A percentile compares a stretch with the other conserved stretches of the same genome.
Evolutionary conservation across 2,113 vertebrate genomes (phyloP).

Genomic region (Catharus bicknelli): DNA sequence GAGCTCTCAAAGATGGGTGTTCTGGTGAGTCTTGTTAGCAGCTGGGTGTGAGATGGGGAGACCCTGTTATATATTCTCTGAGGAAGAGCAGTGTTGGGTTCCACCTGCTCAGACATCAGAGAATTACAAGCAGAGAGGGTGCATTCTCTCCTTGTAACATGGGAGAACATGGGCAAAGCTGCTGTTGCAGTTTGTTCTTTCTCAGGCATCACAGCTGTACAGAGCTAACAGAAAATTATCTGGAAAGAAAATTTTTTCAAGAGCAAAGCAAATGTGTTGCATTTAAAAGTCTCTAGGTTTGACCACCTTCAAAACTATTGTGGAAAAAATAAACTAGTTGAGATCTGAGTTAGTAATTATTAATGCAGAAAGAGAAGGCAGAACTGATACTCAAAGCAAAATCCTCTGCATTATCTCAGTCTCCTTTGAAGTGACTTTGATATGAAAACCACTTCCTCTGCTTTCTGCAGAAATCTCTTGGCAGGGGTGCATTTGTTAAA

Average conservation of each 20-base stretch:
- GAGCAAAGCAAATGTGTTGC: neutral
- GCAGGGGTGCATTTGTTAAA: neutral
- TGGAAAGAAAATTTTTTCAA: neutral
- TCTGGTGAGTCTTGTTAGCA: neutral
- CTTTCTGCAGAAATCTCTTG: neutral
- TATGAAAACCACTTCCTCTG: neutral
- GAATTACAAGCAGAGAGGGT: neutral
- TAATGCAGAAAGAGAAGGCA: neutral
- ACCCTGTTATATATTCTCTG: neutral
- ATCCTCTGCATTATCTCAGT: neutral
- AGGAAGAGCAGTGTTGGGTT: neutral
- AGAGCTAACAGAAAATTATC: neutral
- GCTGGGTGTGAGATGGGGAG: neutral
- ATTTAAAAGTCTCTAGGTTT: neutral
- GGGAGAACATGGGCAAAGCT: neutral
- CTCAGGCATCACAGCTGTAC: neutral
- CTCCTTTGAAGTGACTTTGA: constrained; percentile 1
- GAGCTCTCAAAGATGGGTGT: neutral
- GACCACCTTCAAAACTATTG: neutral
- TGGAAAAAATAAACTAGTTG: neutral
- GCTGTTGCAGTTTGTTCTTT: neutral
- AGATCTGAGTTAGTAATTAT: neutral
- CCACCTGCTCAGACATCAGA: neutral
- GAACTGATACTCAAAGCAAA: neutral
- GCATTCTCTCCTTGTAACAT: no score